phyloP scores from a whole-genome alignment of 2,888 invertebrate species.

The Keiferia lycopersicella region DNA sequence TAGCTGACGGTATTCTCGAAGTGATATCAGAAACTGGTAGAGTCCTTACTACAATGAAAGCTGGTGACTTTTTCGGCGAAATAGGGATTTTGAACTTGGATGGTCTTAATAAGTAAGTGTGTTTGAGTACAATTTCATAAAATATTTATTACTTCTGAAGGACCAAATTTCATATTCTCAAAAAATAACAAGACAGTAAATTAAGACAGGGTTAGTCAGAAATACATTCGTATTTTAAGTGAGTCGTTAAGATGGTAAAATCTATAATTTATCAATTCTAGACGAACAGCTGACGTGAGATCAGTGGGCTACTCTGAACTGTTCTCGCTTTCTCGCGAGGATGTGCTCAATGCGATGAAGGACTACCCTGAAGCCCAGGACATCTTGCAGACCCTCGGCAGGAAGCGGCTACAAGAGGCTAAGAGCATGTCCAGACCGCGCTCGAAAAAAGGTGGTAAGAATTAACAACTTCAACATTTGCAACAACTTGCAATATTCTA shows the following conservation, averaged over 20 bases:
- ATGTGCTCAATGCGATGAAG: constrained; percentile 96
- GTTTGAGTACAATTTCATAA: no score
- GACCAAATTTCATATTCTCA: no score
- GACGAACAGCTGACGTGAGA: constrained; percentile 96
- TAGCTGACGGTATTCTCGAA: constrained; percentile 97
- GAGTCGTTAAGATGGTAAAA: no score
- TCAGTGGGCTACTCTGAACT: constrained; percentile 98
- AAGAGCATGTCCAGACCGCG: constrained; percentile 73
- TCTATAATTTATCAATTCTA: constrained; percentile 56
- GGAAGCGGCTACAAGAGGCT: constrained; percentile 93
- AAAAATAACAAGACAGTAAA: no score
- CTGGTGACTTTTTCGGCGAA: constrained; percentile 98
- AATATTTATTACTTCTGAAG: no score
- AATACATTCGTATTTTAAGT: no score
- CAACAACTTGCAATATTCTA: no score
- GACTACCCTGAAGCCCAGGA: constrained; percentile 98
- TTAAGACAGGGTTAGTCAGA: no score
- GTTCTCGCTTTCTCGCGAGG: constrained; percentile 96
- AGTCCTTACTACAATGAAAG: constrained; percentile 97
- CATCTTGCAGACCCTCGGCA: constrained; percentile 93
- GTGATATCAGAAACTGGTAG: constrained; percentile 96
- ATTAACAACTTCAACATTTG: no score
- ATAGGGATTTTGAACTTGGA: constrained; percentile 98
- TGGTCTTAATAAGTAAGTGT: constrained; percentile 93
- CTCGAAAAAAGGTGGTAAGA: constrained; percentile 11